A percentile compares a stretch with the other conserved stretches of the same genome.
These are phyloP conservation scores for Lepus townsendii DNA, from an alignment of 2,797 vertebrate species.

Conservation along the genomic window DNA sequence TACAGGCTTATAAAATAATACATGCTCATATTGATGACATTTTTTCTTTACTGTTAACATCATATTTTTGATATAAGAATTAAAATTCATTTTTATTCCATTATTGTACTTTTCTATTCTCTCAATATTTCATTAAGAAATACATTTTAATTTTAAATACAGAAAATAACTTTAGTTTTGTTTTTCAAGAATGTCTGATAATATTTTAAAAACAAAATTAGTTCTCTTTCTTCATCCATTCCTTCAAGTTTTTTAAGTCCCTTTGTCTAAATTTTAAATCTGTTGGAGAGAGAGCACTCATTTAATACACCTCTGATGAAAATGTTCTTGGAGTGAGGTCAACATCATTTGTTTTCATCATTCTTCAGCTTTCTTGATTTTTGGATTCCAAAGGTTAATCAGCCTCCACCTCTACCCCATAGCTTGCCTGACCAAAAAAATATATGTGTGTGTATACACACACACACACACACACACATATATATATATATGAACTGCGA, in stretches of 20 bases:
- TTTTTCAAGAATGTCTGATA: not conserved
- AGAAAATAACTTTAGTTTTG: not conserved
- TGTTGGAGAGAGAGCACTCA: rapidly evolving
- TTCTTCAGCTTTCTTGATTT: not conserved
- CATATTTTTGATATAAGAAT: not conserved
- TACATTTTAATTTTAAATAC: slow-evolving; percentile 12
- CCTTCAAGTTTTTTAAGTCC: not conserved
- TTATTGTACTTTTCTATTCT: not conserved
- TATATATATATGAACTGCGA: not conserved
- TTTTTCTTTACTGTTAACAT: not conserved
- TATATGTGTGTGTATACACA: too few relatives aligned
- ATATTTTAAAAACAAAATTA: not conserved
- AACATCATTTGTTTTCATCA: not conserved
- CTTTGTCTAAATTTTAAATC: not conserved
- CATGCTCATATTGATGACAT: not conserved
- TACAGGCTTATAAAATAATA: not conserved
- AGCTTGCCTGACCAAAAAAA: not conserved
- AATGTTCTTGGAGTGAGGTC: not conserved
- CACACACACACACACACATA: too few relatives aligned
- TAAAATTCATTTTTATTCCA: slow-evolving; percentile 2
- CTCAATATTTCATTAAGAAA: slow-evolving; percentile 33
- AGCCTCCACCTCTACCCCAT: not conserved
- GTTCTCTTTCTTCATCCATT: not conserved
- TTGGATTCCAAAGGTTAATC: not conserved
- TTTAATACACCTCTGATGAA: not conserved